phyloP scores from a whole-genome alignment of 2,113 vertebrate genomes.

The Sceloporus undulatus region DNA sequence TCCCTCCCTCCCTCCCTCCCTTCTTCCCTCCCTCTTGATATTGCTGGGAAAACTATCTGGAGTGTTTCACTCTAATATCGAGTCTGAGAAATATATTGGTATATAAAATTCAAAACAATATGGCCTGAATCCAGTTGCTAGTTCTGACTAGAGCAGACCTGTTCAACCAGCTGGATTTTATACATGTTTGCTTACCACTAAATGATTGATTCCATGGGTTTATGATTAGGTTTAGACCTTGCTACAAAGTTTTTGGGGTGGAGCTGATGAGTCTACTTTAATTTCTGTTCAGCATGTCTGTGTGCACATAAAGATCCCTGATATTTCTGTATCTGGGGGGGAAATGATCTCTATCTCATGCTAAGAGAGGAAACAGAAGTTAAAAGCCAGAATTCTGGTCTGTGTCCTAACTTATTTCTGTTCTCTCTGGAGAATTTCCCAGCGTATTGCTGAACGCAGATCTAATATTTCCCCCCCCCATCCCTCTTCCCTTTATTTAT shows the following conservation, averaged over 20 bases:
- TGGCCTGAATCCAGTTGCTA: no score
- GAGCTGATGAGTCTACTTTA: neutral
- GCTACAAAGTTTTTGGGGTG: neutral
- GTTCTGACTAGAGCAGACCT: no score
- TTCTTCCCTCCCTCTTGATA: neutral
- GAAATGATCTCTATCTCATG: neutral
- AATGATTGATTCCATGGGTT: neutral
- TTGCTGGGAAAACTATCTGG: neutral
- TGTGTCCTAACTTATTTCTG: constrained; percentile 7
- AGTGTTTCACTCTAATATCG: neutral
- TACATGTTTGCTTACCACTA: no score
- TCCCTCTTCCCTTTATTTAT: constrained; percentile 27
- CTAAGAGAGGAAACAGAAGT: constrained; percentile 13
- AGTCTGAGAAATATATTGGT: neutral
- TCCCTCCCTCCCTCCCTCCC: neutral
- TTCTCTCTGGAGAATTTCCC: constrained; percentile 39
- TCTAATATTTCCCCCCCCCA: neutral
- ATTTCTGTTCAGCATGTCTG: neutral
- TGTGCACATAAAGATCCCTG: constrained; percentile 2
- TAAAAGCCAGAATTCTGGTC: constrained; percentile 3
- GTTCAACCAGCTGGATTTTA: neutral
- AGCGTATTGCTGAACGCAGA: neutral
- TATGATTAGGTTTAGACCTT: neutral
- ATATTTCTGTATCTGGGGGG: neutral
- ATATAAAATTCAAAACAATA: neutral